These are phyloP conservation scores for Liodrosophila aerea DNA, from an alignment of 2,888 invertebrate genomes.

Conservation along the genomic window DNA sequence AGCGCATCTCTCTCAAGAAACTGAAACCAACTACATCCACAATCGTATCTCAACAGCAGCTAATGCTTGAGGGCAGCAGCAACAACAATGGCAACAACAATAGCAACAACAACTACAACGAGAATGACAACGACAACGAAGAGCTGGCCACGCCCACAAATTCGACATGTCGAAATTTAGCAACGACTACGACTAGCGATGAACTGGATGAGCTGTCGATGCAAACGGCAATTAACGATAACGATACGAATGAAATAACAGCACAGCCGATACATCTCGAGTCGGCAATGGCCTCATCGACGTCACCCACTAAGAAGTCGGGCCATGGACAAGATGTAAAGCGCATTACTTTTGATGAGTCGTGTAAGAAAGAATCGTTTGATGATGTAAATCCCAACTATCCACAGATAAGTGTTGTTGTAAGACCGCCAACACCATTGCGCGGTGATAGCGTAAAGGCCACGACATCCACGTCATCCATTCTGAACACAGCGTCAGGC, in stretches of 20 bases:
- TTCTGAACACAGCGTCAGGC: conserved; percentile 80
- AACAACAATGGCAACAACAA: conserved; percentile 34
- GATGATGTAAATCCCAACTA: conserved; percentile 82
- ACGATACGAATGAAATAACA: conserved; percentile 49
- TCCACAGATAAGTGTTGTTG: conserved; percentile 88
- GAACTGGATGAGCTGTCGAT: conserved; percentile 72
- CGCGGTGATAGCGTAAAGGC: conserved; percentile 85
- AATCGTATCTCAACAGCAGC: conserved; percentile 80
- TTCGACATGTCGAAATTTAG: no score
- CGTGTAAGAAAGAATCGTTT: conserved; percentile 83
- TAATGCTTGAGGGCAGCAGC: conserved; percentile 61
- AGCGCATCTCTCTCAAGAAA: conserved; percentile 79
- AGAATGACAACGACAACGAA: no score
- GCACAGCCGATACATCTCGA: conserved; percentile 50
- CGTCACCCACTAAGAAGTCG: conserved; percentile 76
- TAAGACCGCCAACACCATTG: conserved; percentile 89
- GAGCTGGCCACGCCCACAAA: no score
- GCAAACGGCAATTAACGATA: conserved; percentile 74
- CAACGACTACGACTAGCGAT: conserved; percentile 62
- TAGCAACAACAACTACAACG: conserved; percentile 53
- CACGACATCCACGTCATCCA: conserved; percentile 75
- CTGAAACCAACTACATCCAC: conserved; percentile 71
- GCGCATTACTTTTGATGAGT: conserved; percentile 83
- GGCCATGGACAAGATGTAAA: conserved; percentile 82
- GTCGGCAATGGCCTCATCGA: conserved; percentile 61